A percentile compares a stretch with the other conserved stretches of the same genome.
Conservation (phyloP, 2,888 invertebrate species). For the Cerastis rubricosa region DNA sequence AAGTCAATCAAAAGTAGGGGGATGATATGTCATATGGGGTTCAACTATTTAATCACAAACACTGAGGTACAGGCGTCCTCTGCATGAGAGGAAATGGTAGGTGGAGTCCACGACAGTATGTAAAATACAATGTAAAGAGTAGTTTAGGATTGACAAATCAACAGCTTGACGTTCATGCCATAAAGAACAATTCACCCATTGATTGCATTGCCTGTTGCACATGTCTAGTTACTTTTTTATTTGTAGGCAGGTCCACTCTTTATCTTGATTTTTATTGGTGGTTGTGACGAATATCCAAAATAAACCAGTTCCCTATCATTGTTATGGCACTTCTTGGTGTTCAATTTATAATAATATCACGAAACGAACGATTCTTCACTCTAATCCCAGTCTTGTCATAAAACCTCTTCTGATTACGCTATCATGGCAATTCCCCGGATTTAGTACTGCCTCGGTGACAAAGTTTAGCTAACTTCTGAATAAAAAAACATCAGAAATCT, state of each 20-base stretch:
- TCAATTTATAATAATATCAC: background rate
- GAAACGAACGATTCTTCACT: background rate
- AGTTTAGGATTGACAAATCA: background rate
- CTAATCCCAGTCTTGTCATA: conserved; percentile 6
- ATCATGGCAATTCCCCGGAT: conserved; percentile 30
- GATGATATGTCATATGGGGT: background rate
- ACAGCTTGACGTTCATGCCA: background rate
- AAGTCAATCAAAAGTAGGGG: background rate
- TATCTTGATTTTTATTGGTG: background rate
- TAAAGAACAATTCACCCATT: background rate
- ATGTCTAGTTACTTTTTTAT: background rate
- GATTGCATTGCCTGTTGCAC: background rate
- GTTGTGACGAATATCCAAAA: background rate
- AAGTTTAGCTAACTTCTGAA: conserved; percentile 54
- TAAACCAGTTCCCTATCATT: background rate
- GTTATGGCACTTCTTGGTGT: background rate
- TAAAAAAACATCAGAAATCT: conserved; percentile 67
- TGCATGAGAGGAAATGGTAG: accelerated
- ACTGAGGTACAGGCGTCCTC: background rate
- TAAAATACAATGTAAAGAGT: background rate
- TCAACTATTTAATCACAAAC: background rate
- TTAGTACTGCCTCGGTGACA: conserved; percentile 37
- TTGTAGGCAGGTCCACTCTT: background rate
- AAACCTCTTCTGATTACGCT: conserved; percentile 21
- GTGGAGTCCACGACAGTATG: background rate